Evolutionary conservation across 2,888 invertebrate species (phyloP), one percentile per base, ranked within the genome.

Genomic region (Xestia rhomboidea): DNA sequence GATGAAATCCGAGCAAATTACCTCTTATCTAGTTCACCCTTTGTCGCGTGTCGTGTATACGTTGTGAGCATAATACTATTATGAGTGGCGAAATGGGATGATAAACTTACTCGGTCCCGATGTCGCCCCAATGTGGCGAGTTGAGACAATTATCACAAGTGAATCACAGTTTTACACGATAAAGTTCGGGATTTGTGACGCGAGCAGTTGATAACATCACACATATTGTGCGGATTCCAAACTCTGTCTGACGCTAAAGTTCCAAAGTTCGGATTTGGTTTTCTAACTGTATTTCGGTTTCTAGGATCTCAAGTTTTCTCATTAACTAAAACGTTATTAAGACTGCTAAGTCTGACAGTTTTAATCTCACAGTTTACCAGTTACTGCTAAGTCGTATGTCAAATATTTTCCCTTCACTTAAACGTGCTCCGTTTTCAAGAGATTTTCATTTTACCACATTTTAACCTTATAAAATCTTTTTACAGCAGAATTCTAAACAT

Each of bases 1-100:
- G 82, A 84, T 91, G 89, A 89, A 91, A 92, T 91, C 90, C 90
- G 87, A 87, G 89, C 85, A 90, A 90, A 91, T 90, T 89, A 88
- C 84, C 89, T 86, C 89, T 92, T 92, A 91, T 90, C 91, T 90
- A 90, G 90, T 89, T 89, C 84, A 87, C 87, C 89, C 89, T 90
- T 90, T 92, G 90, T 91, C 86, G 89, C 82, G 82, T 88, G 87
- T 83, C 90, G 82, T 89, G 90, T 89, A 89, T 90, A 87, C 87
- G 85, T 88, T 89, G 87, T 81, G 87, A 87, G 83, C 81, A 86
- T 91, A 90, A 90, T 91, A 91, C 82, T 88, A 90, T 90, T 89
- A 91, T 88, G 89, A 90, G 87, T 87, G 76, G 78, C 78, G 73
- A 78, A 83, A 80, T 78, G 63, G 73, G 64, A 85, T 84, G 86